phyloP scores from a whole-genome alignment of 2,888 invertebrate species.

The Stenolophus ochropezus region DNA sequence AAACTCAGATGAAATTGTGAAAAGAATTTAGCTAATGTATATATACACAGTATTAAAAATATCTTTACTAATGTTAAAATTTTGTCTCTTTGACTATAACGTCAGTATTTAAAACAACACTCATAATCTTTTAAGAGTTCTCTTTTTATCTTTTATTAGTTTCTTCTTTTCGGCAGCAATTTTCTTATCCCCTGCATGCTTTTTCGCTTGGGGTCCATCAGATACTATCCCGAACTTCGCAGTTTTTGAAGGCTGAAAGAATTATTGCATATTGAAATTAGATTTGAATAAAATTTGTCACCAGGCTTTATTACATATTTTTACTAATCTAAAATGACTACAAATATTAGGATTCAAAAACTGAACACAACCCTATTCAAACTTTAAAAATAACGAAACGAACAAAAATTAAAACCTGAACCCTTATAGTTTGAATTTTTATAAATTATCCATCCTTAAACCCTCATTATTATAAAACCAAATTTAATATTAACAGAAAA shows the following conservation, averaged over 20 bases:
- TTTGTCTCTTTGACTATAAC: slow-evolving; percentile 25
- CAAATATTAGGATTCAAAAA: too few relatives aligned
- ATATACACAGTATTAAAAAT: slow-evolving; percentile 57
- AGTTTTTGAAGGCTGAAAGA: slow-evolving; percentile 75
- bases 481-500: too few relatives aligned
- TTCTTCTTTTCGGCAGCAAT: slow-evolving; percentile 83
- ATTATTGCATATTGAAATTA: not conserved
- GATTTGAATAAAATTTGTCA: too few relatives aligned
- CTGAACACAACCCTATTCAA: too few relatives aligned
- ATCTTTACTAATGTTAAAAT: slow-evolving; percentile 57
- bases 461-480: too few relatives aligned
- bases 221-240: slow-evolving; percentile 72
- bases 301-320: too few relatives aligned
- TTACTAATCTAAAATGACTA: too few relatives aligned
- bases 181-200: slow-evolving; percentile 89
- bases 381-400: too few relatives aligned
- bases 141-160: slow-evolving; percentile 87
- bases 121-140: slow-evolving; percentile 91
- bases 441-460: too few relatives aligned
- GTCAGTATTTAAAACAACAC: slow-evolving; percentile 57
- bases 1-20: slow-evolving; percentile 11
- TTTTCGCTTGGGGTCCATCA: slow-evolving; percentile 86
- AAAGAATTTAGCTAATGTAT: slow-evolving; percentile 29
- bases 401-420: too few relatives aligned
- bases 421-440: too few relatives aligned